Conservation (phyloP, 2,113 vertebrate genomes). For the Etia nguti region DNA sequence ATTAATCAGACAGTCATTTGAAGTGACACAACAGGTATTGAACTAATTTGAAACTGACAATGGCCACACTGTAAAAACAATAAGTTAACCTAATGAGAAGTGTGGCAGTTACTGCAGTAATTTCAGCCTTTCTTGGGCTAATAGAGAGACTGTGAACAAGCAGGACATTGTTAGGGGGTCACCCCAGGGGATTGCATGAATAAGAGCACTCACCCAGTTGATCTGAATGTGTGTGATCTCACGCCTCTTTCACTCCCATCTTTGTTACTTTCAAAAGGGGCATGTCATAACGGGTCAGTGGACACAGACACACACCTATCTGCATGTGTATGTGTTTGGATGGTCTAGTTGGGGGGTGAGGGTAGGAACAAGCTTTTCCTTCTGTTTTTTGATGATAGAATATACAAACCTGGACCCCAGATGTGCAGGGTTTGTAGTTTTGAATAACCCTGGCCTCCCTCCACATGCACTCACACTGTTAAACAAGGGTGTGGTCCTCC, state of each 20-base stretch:
- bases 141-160: conserved; percentile 22
- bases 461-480: background rate
- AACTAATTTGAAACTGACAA: conserved; percentile 7
- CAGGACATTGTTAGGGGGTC: conserved; percentile 32
- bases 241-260: conserved; percentile 64
- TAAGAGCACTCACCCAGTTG: conserved; percentile 67
- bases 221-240: conserved; percentile 74
- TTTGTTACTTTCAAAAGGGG: conserved; percentile 66
- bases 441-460: background rate
- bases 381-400: background rate
- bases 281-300: conserved; percentile 68
- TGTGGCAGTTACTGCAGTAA: conserved; percentile 10
- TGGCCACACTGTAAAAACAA: conserved; percentile 21
- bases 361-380: background rate
- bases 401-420: background rate
- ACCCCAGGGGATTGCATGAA: conserved; percentile 48
- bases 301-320: conserved; percentile 32
- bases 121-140: background rate
- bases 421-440: background rate
- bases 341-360: background rate
- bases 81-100: conserved; percentile 25
- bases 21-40: conserved; percentile 3
- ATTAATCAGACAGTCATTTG: conserved; percentile 18
- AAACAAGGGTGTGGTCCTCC: conserved; percentile 13
- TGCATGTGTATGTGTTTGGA: conserved; percentile 9